A percentile compares a stretch with the other conserved stretches of the same genome.
Evolutionary conservation across 2,797 vertebrate genomes (phyloP).

Genomic region (Phataginus tetradactyla): DNA sequence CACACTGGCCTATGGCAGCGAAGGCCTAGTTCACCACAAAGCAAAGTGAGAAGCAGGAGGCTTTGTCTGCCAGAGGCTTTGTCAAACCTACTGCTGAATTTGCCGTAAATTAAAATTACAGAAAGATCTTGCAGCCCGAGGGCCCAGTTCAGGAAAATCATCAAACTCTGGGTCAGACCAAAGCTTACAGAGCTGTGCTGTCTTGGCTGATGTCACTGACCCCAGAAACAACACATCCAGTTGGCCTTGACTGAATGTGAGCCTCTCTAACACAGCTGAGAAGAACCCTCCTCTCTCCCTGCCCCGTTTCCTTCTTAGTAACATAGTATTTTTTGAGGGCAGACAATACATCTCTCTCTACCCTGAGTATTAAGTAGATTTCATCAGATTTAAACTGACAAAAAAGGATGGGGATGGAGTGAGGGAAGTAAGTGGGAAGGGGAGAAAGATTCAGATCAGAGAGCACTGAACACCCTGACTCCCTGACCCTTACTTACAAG

Average conservation of each 20-base stretch:
- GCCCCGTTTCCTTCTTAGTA: background rate
- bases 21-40: background rate
- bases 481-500: background rate
- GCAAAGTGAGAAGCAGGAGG: background rate
- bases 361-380: background rate
- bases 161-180: background rate
- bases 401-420: background rate
- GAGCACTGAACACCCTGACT: accelerated
- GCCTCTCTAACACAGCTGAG: background rate
- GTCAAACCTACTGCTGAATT: background rate
- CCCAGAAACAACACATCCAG: background rate
- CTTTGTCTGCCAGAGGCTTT: background rate
- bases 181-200: background rate
- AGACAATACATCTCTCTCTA: background rate
- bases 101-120: background rate
- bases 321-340: background rate
- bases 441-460: background rate
- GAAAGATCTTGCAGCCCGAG: background rate
- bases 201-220: background rate
- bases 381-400: background rate
- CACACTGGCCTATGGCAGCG: background rate
- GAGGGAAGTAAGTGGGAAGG: background rate
- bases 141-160: background rate
- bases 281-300: background rate
- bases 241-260: background rate